These are phyloP conservation scores for Albula goreensis DNA, from an alignment of 2,113 vertebrate species.

Conservation along the genomic window DNA sequence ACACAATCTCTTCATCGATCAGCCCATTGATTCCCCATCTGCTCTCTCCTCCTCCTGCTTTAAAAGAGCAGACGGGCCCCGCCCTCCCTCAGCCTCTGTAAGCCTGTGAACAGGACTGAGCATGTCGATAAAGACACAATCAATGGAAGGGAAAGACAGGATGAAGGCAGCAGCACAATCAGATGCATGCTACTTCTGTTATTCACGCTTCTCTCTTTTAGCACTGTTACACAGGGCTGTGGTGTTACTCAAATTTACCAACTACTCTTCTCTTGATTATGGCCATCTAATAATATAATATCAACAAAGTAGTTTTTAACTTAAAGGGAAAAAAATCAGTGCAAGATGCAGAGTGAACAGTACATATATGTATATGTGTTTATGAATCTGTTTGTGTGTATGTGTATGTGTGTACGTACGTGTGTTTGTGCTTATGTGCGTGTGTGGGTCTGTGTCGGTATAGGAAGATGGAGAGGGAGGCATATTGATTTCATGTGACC, in stretches of 20 bases:
- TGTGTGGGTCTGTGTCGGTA: neutral
- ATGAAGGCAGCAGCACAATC: neutral
- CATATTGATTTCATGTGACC: slow-evolving; percentile 63
- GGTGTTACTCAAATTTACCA: neutral
- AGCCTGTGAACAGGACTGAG: neutral
- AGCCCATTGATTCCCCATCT: slow-evolving; percentile 36
- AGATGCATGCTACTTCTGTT: neutral
- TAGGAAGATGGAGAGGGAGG: slow-evolving; percentile 16
- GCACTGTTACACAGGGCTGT: neutral
- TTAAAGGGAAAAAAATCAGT: neutral
- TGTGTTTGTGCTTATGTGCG: neutral
- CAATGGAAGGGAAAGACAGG: neutral
- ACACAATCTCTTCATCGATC: slow-evolving; percentile 26
- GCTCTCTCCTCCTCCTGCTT: slow-evolving; percentile 11
- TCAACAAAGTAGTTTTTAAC: neutral
- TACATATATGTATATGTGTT: neutral
- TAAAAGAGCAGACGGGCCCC: slow-evolving; percentile 10
- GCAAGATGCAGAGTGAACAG: too few species aligned
- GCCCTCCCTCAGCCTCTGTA: neutral
- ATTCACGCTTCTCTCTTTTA: neutral
- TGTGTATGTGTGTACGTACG: neutral
- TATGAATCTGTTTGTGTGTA: neutral
- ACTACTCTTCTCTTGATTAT: neutral
- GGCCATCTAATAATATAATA: neutral
- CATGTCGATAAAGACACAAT: neutral